Conservation (phyloP, 2,797 vertebrate species). For the Novumbra hubbsi region DNA sequence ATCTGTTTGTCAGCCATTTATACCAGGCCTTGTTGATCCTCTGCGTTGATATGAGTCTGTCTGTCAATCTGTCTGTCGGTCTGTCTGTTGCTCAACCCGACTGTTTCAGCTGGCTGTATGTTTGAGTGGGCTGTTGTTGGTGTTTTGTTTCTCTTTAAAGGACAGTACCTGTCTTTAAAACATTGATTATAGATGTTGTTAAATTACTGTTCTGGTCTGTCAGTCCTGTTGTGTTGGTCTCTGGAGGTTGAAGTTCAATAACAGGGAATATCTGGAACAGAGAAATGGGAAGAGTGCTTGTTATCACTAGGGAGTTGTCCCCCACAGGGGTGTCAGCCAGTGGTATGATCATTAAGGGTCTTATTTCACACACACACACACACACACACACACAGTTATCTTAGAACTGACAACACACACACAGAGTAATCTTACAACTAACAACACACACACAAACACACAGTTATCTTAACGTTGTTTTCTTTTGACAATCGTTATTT, state of each 20-base stretch:
- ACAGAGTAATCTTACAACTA: no score
- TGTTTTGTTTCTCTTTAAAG: conserved; percentile 18
- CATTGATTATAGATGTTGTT: no score
- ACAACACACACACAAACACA: no score
- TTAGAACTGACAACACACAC: conserved; percentile 1
- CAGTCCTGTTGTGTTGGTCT: conserved; percentile 3
- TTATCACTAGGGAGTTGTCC: neutral
- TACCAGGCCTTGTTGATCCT: conserved; percentile 54
- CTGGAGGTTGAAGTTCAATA: conserved; percentile 15
- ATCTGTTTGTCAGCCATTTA: conserved; percentile 85
- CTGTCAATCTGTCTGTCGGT: conserved; percentile 24
- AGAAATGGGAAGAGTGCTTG: conserved; percentile 3
- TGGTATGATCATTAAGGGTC: neutral
- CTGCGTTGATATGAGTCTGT: conserved; percentile 36
- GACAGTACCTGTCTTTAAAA: neutral
- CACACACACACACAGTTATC: conserved; percentile 14
- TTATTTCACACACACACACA: neutral
- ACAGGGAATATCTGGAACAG: conserved; percentile 46
- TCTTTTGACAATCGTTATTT: neutral
- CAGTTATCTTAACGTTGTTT: no score
- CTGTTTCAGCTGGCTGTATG: neutral
- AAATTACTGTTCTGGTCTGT: neutral
- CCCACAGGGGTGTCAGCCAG: neutral
- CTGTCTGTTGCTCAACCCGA: conserved; percentile 25
- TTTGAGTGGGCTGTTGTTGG: conserved; percentile 17